Conservation (phyloP, 2,797 vertebrate genomes). For the Pangasius sanitwongsei region DNA sequence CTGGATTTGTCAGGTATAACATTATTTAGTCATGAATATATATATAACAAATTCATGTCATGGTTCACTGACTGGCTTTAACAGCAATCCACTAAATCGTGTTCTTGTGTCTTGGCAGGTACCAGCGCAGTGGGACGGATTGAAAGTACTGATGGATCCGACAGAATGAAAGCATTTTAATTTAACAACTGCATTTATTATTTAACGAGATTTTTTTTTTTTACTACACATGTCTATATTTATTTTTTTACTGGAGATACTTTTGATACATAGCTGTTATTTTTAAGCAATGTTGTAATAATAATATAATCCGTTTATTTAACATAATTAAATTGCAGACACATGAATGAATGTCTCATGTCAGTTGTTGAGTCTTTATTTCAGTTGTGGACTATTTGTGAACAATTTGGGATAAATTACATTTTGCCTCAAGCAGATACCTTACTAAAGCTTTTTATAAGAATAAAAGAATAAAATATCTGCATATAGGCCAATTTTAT, state of each 20-base stretch:
- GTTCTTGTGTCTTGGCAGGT: not conserved
- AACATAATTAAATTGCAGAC: not conserved
- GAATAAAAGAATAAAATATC: not conserved
- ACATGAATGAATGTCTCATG: not conserved
- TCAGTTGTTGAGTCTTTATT: not conserved
- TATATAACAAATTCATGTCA: not conserved
- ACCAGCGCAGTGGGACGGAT: not conserved
- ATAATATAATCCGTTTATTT: not conserved
- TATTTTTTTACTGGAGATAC: not conserved
- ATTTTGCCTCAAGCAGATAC: not conserved
- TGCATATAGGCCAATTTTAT: too few species aligned
- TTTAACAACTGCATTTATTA: not conserved
- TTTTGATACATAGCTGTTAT: not conserved
- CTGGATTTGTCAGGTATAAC: constrained; percentile 24
- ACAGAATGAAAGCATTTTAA: not conserved
- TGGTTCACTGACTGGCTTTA: not conserved
- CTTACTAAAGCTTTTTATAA: not conserved
- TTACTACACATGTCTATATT: not conserved
- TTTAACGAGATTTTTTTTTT: not conserved
- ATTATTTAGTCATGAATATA: not conserved
- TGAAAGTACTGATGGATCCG: not conserved
- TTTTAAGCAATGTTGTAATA: not conserved
- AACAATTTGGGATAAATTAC: not conserved
- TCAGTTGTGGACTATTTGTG: not conserved
- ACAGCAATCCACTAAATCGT: not conserved